phyloP scores from a whole-genome alignment of 1,140 invertebrate species.

The Apis dorsata region DNA sequence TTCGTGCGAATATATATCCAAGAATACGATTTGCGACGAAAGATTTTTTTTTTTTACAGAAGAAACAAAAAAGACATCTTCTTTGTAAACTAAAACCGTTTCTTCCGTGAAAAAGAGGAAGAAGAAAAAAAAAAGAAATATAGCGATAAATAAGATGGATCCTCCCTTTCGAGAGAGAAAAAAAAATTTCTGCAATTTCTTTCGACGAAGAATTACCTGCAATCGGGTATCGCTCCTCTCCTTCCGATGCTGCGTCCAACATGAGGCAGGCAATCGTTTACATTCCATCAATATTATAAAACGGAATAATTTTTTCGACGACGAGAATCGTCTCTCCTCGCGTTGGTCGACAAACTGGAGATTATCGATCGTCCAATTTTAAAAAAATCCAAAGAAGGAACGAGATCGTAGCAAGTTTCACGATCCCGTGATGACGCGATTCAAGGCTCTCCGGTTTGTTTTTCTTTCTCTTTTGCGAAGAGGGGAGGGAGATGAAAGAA shows the following conservation, averaged over 20 bases:
- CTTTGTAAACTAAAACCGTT: background rate
- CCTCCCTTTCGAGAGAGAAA: too few species aligned
- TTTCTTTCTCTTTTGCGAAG: too few species aligned
- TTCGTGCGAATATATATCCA: background rate
- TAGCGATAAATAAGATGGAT: too few species aligned
- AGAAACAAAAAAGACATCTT: background rate
- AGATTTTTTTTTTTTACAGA: background rate
- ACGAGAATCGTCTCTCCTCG: background rate
- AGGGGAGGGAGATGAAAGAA: background rate
- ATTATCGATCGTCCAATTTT: background rate
- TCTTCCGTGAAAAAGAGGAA: too few species aligned
- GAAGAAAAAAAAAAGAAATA: too few species aligned
- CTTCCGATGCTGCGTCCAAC: conserved; percentile 79
- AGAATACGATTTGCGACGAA: background rate
- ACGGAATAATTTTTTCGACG: too few species aligned
- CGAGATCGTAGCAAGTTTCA: too few species aligned
- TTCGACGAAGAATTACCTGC: conserved; percentile 73
- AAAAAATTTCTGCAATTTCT: background rate
- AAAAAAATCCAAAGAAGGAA: background rate
- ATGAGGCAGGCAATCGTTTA: conserved; percentile 54
- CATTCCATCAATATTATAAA: conserved; percentile 21
- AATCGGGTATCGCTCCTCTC: conserved; percentile 78
- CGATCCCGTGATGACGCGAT: too few species aligned
- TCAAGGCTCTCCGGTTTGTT: background rate
- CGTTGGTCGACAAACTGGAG: background rate